Evolutionary conservation across 2,113 vertebrate genomes (phyloP).

Genomic region (Coptodon rendalli): DNA sequence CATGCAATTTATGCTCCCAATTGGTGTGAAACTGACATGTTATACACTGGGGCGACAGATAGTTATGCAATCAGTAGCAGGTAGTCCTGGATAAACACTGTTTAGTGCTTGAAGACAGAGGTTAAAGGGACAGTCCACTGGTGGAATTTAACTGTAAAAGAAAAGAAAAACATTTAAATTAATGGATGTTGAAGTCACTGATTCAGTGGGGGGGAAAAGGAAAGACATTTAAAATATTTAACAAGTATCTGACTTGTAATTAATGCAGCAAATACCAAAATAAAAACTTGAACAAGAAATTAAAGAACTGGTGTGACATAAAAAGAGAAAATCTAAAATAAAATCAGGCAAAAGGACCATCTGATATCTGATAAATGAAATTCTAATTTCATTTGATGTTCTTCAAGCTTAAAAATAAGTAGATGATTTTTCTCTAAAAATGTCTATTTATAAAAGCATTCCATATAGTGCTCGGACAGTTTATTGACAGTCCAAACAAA

Average conservation of each 20-base stretch:
- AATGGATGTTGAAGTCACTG: background rate
- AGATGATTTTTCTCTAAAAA: background rate
- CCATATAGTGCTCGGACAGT: background rate
- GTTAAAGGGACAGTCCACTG: background rate
- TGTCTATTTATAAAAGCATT: background rate
- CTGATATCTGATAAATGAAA: conserved; percentile 6
- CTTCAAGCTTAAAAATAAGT: background rate
- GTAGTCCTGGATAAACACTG: background rate
- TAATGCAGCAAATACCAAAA: background rate
- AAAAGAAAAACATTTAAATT: background rate
- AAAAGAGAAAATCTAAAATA: background rate
- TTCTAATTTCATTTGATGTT: background rate
- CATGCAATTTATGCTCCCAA: background rate
- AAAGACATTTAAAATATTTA: background rate
- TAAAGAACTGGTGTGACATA: background rate
- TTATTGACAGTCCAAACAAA: background rate
- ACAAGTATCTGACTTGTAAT: background rate
- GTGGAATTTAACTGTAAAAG: background rate
- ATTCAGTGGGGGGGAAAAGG: background rate
- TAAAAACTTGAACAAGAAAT: background rate
- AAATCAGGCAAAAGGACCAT: background rate
- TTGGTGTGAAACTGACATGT: background rate
- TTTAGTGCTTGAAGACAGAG: background rate
- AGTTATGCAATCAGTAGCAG: background rate
- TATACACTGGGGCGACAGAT: background rate